phyloP scores from a whole-genome alignment of 2,113 vertebrate genomes.

The Misgurnus anguillicaudatus region DNA sequence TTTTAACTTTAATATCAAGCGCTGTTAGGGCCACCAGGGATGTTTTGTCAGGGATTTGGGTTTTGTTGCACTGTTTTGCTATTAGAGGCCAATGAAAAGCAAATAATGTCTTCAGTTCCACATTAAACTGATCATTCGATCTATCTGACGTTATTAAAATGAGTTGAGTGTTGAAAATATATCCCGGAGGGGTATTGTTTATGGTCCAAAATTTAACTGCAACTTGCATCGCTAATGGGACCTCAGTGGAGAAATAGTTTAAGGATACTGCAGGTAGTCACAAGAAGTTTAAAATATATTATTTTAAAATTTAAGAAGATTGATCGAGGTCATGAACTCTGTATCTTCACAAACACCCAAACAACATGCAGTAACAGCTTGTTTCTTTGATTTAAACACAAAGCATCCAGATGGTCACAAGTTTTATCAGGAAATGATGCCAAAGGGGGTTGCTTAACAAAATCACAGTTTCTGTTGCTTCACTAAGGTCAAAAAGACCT shows the following conservation, averaged over 20 bases:
- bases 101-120: too few species aligned
- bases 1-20: not conserved
- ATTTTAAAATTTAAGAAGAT: not conserved
- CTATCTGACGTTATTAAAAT: too few species aligned
- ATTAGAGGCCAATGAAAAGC: not conserved
- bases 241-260: too few species aligned
- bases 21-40: too few species aligned
- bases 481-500: not conserved
- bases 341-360: not conserved
- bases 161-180: too few species aligned
- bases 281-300: too few species aligned
- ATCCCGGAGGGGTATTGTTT: too few species aligned
- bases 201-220: too few species aligned
- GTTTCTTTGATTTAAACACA: constrained; percentile 14
- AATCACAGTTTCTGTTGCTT: not conserved
- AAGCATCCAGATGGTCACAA: constrained; percentile 33
- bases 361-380: constrained; percentile 22
- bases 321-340: not conserved
- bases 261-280: too few species aligned
- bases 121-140: not conserved
- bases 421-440: constrained; percentile 10
- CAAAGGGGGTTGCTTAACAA: not conserved
- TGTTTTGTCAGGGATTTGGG: too few species aligned
- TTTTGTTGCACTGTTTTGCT: not conserved
- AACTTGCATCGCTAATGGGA: too few species aligned